phyloP scores from a whole-genome alignment of 2,888 invertebrate genomes.

The Agapetus fuscipes region DNA sequence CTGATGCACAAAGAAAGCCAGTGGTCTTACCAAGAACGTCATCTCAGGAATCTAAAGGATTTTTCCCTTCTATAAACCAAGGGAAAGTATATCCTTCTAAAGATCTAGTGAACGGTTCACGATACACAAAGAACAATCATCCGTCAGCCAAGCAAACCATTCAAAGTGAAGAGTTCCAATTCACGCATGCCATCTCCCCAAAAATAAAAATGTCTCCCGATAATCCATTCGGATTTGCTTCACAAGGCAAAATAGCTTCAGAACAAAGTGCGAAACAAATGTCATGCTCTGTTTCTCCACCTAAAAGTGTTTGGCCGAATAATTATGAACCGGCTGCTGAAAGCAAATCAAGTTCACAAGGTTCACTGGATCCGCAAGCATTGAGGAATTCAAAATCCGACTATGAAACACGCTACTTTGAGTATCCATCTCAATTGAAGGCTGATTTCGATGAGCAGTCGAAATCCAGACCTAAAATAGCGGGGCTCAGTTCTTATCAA shows the following conservation, averaged over 20 bases:
- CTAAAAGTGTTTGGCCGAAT: conserved; percentile 35
- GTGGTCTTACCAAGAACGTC: conserved; percentile 24
- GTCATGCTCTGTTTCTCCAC: conserved; percentile 35
- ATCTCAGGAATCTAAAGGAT: conserved; percentile 23
- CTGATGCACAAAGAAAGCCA: conserved; percentile 25
- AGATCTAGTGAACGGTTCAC: conserved; percentile 12
- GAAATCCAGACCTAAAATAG: conserved; percentile 32
- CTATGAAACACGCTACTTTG: conserved; percentile 15
- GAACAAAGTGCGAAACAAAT: conserved; percentile 23
- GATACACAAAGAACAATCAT: conserved; percentile 18
- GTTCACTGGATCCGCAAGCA: conserved; percentile 15
- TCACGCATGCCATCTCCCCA: conserved; percentile 22
- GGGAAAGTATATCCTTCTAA: conserved; percentile 20
- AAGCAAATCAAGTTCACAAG: conserved; percentile 18
- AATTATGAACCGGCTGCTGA: conserved; percentile 30
- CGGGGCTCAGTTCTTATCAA: conserved; percentile 44
- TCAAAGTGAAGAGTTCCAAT: conserved; percentile 10
- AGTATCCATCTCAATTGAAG: conserved; percentile 13
- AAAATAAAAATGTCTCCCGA: conserved; percentile 22
- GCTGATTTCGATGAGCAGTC: conserved; percentile 18
- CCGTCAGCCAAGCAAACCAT: conserved; percentile 9
- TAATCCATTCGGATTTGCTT: conserved; percentile 10
- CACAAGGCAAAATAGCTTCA: conserved; percentile 2
- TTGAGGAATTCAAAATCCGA: conserved; percentile 17
- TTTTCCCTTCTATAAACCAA: conserved; percentile 19